phyloP scores from a whole-genome alignment of 92 coral and sea anemone genomes.

The Nematostella vectensis region DNA sequence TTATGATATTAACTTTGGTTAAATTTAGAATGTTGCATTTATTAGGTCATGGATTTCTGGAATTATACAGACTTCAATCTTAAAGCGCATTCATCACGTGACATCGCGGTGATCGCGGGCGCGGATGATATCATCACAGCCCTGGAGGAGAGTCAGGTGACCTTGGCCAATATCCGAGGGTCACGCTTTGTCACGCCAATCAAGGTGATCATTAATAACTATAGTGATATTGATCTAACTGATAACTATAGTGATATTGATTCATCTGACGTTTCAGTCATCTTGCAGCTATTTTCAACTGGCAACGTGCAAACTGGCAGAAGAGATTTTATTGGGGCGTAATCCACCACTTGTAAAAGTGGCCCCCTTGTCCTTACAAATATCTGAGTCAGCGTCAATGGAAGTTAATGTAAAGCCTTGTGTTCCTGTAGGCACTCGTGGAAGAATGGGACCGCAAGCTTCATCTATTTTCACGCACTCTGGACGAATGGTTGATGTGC shows the following conservation, averaged over 20 bases:
- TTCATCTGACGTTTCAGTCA: not conserved
- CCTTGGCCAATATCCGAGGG: constrained; percentile 81
- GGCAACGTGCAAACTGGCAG: no score
- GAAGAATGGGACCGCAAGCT: constrained; percentile 97
- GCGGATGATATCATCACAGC: constrained; percentile 90
- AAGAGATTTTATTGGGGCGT: no score
- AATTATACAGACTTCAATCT: constrained; percentile 89
- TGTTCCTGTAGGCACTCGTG: constrained; percentile 47
- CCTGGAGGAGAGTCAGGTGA: constrained; percentile 89
- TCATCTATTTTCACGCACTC: constrained; percentile 76
- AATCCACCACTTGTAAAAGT: no score
- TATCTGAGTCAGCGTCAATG: no score
- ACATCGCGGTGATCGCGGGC: constrained; percentile 78
- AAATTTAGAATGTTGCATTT: constrained; percentile 1
- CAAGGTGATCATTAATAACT: constrained; percentile 63
- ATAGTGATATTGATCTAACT: not conserved
- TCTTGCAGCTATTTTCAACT: no score
- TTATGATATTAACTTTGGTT: no score
- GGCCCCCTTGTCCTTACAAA: no score
- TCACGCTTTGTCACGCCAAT: constrained; percentile 90
- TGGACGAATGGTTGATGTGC: constrained; percentile 95
- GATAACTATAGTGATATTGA: not conserved
- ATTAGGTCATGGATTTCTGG: constrained; percentile 91
- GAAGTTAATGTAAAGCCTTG: not conserved
- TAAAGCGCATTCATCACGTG: constrained; percentile 78